Base-by-base conservation (phyloP, 2,888 invertebrate genomes). In the Leptarthrus brevirostris region DNA sequence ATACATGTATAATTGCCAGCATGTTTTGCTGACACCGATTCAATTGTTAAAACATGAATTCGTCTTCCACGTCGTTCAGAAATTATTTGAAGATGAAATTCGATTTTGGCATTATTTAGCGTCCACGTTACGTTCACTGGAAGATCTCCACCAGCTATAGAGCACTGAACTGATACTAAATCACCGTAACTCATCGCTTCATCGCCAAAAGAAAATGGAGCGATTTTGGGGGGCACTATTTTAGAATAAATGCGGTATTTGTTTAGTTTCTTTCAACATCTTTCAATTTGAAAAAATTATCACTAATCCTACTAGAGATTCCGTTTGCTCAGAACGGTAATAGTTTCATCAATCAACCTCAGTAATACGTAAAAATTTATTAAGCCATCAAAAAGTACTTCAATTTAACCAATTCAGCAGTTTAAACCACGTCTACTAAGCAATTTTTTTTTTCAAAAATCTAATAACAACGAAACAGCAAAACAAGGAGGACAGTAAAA, bases 1-100 rank as follows among this genome's bases (percentile, higher is more conserved):
- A 88, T 86, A 83, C 93, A 93, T 78, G 91, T 90, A 84, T 93
- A 93, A 83, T 91, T 91, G 76, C 93, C 93, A 74, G 89, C 89
- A 84, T 93, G 92, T 80, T 88, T 88, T 78, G 90, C 90, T 79
- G 88, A 86, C 73, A 91, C 90, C 5, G 91, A 88, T 79, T 90
- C 89, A 80, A 93, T 92, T 80, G 89, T 90, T 80, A 93, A 86
- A 66, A 86, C 85, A 77, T 86, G 86, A 56, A 87, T 86, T 76
- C 87, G 85, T 80, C 87, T 86, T 74, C 87, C 87, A 77, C 83
- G 80, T 76, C 81, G 84, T 1, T 82, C 82, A 20, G 82, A 82
- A 10, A 81, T 75, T 61, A 86, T 81, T 78, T 84, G 84, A 14
- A 84, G 84, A 75, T 83, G 83, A 61, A 82, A 80, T 71, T 83